Conservation (phyloP, 2,113 vertebrate species). For the Meles meles region DNA sequence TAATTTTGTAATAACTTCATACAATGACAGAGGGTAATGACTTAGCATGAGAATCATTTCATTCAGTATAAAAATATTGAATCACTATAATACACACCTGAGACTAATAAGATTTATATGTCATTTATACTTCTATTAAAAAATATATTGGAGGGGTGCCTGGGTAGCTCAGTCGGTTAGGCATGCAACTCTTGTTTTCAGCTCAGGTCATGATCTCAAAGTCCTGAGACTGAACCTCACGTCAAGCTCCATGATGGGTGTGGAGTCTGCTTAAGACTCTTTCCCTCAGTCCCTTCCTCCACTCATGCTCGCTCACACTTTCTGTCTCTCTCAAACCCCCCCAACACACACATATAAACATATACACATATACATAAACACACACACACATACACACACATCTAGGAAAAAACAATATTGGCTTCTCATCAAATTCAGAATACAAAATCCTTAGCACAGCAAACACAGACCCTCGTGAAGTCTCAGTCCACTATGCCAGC, state of each 20-base stretch:
- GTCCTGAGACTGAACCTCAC: neutral
- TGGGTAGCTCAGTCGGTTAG: neutral
- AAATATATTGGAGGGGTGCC: neutral
- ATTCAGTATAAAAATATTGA: neutral
- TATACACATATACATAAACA: too few relatives aligned
- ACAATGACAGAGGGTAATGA: neutral
- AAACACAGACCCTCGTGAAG: neutral
- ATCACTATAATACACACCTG: neutral
- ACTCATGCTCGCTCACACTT: fast-evolving
- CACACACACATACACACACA: too few relatives aligned
- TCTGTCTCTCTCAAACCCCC: neutral
- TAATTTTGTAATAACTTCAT: neutral
- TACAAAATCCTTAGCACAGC: neutral
- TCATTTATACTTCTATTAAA: neutral
- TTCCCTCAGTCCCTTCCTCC: neutral
- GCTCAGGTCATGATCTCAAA: neutral
- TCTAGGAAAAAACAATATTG: neutral
- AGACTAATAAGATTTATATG: neutral
- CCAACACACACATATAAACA: too few relatives aligned
- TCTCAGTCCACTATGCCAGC: neutral
- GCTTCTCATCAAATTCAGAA: neutral
- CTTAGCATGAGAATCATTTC: neutral
- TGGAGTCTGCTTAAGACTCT: neutral
- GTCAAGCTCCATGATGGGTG: neutral
- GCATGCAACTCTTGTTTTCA: neutral